Base-by-base conservation (phyloP, 2,113 vertebrate species). In the Arothron firmamentum region DNA sequence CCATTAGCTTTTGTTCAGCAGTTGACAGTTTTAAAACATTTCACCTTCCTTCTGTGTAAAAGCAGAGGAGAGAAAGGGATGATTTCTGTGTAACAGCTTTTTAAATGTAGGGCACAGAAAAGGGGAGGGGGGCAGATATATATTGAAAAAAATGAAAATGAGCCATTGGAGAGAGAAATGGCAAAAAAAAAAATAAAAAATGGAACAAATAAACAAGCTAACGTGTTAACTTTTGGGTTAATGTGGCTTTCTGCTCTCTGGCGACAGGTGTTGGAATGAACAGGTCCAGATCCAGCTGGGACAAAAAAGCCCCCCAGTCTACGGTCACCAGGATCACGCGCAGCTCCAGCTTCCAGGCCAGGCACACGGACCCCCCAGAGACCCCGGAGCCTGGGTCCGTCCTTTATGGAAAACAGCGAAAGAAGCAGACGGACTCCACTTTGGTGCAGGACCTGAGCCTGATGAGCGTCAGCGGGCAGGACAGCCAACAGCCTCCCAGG, bases 21-120 rank as follows among this genome's bases (percentile, higher is more conserved):
- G 92, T 89, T 92, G 92, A 93, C 92, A 84, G 92, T 92, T 94
- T 94, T 90, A 93, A 94, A 93, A 92, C 92, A 90, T 91, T 89
- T 93, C 83, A 79, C 89, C 91, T 89, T 92, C 93, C 91, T 87
- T 87, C 81, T 75, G 76, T 83, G 85, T 64, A 80, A 89, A 78
- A 2, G 3, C n/a, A 56, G 21, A 2, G 0, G 38, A 74, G 77
- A 91, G 90, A 92, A 92, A 80, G 90, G 85, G 89, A 72, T 84
- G 77, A 71, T 92, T 92, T 91, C 90, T 91, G 88, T 92, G 88
- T 91, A 93, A 94, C 90, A 85, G 91, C 88, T 92, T 95, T 94
- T 94, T 91, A 93, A 95, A 93, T 91, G 89, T 88, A 86, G 89
- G 88, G 88, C 81, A 88, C 84, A 86, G 87, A 87, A 79, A 79